Base-by-base conservation (phyloP, 2,113 vertebrate genomes). In the Colaptes auratus region DNA sequence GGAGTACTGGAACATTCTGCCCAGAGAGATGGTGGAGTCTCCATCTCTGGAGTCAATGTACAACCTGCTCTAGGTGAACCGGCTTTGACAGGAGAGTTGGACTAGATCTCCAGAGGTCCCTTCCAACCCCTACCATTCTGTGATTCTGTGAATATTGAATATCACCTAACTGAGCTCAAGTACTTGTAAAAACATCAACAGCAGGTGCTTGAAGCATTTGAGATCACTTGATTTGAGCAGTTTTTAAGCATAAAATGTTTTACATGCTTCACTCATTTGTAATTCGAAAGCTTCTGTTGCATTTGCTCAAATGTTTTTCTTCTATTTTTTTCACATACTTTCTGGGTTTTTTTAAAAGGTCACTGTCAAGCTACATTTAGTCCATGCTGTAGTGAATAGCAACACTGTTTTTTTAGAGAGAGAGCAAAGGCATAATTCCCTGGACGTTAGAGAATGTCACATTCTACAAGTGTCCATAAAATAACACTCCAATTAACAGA, bases 231-330 rank as follows among this genome's bases (percentile, higher is more conserved):
- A 24, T 16, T 64, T 52, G 33, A 65, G 15, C 9, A 25, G 72
- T 63, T 48, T 76, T 71, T 18, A 69, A 56, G 24, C 33, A 27
- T 18, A n/a, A 24, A 35, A 21, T 2, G 0, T 23, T 81, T 82
- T 21, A 15, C 1, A 0, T 56, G 7, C 16, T 42, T 74, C 1
- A 7, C 58, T 69, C 60, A 20, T 46, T 4, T 44, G 4, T 69
- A 70, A 33, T 27, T 53, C 36, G 15, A 63, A 46, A 27, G 53
- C 4, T 55, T 42, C 24, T 73, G 3, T 7, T 42, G 19, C 12
- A 50, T 77, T 86, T 0, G 13, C 84, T 87, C 8, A 3, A 0
- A 0, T 39, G 31, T 0, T 33, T 27, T 36, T 63, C 59, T n/a
- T 21, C 12, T 48, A 18, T 9, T 31, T 52, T 59, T 86, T 69